Evolutionary conservation across 92 coral and sea anemone genomes (phyloP).

Genomic region (Pocillopora meandrina): DNA sequence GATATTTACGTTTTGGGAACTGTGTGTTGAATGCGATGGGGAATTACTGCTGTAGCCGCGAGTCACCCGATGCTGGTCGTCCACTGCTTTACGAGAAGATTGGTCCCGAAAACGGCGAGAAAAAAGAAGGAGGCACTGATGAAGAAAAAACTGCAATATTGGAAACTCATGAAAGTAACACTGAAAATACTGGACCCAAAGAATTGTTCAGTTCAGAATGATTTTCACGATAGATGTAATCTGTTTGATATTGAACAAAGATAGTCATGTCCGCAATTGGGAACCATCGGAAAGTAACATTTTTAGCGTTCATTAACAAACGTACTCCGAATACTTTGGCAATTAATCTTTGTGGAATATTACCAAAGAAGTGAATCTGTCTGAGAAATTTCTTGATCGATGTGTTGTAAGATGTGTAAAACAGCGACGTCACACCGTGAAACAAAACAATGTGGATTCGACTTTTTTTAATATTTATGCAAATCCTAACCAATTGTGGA

Average conservation of each 20-base stretch:
- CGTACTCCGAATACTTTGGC: too few relatives aligned
- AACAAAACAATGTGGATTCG: too few relatives aligned
- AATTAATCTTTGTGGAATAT: too few relatives aligned
- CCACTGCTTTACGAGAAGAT: constrained; percentile 35
- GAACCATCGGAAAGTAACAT: too few relatives aligned
- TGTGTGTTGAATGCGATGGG: constrained; percentile 13
- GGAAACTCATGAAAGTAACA: background rate
- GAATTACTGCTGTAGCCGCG: constrained; percentile 29
- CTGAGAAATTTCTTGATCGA: too few relatives aligned
- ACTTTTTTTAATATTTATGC: too few relatives aligned
- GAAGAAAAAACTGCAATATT: background rate
- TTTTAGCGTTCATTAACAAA: too few relatives aligned
- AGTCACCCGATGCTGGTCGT: constrained; percentile 15
- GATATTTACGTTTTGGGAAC: background rate
- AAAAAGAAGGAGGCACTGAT: background rate
- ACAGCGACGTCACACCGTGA: too few relatives aligned
- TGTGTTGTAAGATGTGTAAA: too few relatives aligned
- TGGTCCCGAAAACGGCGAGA: constrained; percentile 19
- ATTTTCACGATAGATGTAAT: background rate
- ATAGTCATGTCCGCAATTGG: background rate
- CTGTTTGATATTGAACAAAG: background rate
- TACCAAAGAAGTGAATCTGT: too few relatives aligned
- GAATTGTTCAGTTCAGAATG: constrained; percentile 4
- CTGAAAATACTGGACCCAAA: background rate
- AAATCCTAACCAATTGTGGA: too few relatives aligned